A percentile compares a stretch with the other conserved stretches of the same genome.
phyloP scores from a whole-genome alignment of 2,797 vertebrate genomes.

The Pteronotus mesoamericanus region DNA sequence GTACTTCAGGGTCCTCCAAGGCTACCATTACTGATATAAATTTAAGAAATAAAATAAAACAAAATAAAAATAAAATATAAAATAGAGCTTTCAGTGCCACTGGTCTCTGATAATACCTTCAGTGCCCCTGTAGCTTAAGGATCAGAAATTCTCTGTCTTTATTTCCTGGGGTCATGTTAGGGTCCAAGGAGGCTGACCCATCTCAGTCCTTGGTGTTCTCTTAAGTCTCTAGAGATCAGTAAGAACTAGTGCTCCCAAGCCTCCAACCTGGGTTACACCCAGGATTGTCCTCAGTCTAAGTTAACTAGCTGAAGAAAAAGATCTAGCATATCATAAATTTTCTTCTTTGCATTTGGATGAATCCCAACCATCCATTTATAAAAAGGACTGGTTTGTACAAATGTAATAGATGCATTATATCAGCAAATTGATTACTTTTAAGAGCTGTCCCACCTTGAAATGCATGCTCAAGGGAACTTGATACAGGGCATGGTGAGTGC shows the following conservation, averaged over 20 bases:
- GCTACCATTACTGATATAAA: not conserved
- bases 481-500: not conserved
- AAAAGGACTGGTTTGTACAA: slow-evolving; percentile 3
- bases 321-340: not conserved
- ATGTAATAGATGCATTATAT: not conserved
- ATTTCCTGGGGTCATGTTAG: not conserved
- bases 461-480: not conserved
- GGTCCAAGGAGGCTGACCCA: not conserved
- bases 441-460: not conserved
- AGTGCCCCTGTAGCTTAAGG: not conserved
- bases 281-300: not conserved
- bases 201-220: not conserved
- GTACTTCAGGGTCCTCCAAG: not conserved
- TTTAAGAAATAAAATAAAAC: not conserved
- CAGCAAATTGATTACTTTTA: not conserved
- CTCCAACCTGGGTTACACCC: not conserved
- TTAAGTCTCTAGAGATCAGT: not conserved
- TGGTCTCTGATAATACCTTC: not conserved
- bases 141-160: not conserved
- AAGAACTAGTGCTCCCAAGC: not conserved
- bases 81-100: not conserved
- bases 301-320: not conserved
- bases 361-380: not conserved
- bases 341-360: not conserved
- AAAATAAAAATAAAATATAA: not conserved